Evolutionary conservation across 2,888 invertebrate species (phyloP).

Genomic region (Perizoma flavofasciatum): DNA sequence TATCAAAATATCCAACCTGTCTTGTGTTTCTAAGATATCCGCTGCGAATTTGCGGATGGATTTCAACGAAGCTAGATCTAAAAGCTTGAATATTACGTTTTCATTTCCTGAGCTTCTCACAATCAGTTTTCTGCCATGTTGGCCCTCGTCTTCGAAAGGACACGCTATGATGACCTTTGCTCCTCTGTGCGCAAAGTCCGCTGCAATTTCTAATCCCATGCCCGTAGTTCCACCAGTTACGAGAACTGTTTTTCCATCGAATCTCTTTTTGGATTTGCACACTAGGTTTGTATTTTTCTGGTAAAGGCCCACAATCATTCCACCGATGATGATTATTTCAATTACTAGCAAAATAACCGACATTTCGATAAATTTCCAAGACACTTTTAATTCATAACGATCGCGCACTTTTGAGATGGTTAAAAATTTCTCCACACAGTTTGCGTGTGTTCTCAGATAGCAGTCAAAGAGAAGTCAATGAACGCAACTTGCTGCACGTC

Average conservation of each 20-base stretch:
- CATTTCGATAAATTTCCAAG: conserved; percentile 39
- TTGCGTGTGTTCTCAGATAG: conserved; percentile 33
- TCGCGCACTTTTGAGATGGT: not conserved
- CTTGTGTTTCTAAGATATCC: conserved; percentile 88
- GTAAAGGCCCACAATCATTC: conserved; percentile 63
- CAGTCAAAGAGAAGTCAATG: conserved; percentile 38
- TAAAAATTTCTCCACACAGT: not conserved
- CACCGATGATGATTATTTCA: conserved; percentile 51
- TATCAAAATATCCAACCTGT: conserved; percentile 90
- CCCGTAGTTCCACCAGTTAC: conserved; percentile 74
- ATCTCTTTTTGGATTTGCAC: conserved; percentile 68
- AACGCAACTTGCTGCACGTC: conserved; percentile 33
- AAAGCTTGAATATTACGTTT: conserved; percentile 87
- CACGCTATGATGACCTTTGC: conserved; percentile 73
- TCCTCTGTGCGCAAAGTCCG: conserved; percentile 69
- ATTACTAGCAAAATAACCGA: conserved; percentile 49
- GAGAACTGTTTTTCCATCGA: conserved; percentile 65
- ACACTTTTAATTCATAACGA: not conserved
- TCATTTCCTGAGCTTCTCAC: conserved; percentile 86
- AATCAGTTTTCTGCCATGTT: conserved; percentile 82
- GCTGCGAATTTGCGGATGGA: conserved; percentile 92
- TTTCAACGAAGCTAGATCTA: conserved; percentile 89
- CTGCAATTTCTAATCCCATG: conserved; percentile 71
- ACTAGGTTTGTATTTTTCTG: conserved; percentile 72
- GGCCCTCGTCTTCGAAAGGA: conserved; percentile 68